Conservation (phyloP, 1,140 invertebrate genomes). For the Lordiphosa clarofinis region DNA sequence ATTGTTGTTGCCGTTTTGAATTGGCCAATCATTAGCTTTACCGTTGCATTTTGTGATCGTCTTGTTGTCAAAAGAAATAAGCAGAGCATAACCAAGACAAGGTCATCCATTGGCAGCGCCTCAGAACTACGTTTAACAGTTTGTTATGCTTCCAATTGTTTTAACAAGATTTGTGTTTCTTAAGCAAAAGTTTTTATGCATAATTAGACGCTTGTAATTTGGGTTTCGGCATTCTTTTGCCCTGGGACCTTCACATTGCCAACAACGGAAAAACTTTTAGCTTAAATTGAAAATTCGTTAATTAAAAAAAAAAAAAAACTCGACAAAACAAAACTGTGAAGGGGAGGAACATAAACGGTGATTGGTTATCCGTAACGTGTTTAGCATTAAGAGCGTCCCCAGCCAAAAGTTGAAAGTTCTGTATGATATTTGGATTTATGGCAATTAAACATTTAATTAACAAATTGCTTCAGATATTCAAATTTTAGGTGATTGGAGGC, state of each 20-base stretch:
- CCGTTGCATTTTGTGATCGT: constrained; percentile 19
- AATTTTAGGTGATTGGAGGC: no score
- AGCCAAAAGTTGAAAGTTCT: no score
- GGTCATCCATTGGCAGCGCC: constrained; percentile 26
- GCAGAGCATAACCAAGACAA: constrained; percentile 63
- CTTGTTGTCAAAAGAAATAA: constrained; percentile 56
- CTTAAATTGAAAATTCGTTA: no score
- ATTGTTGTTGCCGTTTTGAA: no score
- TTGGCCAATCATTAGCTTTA: constrained; percentile 2
- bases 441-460: no score
- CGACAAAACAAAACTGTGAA: no score
- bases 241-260: constrained; percentile 48
- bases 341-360: no score
- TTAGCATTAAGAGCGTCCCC: no score
- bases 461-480: no score
- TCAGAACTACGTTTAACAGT: constrained; percentile 47
- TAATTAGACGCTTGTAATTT: constrained; percentile 52
- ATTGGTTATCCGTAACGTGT: no score
- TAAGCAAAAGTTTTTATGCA: constrained; percentile 56
- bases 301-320: no score
- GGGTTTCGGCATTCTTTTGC: constrained; percentile 7
- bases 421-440: no score
- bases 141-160: constrained; percentile 29
- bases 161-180: constrained; percentile 23
- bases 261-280: constrained; percentile 1